Percentiles rank a stretch among this genome's conserved stretches.
phyloP scores from a whole-genome alignment of 1,140 invertebrate species.

The Monochamus saltuarius region DNA sequence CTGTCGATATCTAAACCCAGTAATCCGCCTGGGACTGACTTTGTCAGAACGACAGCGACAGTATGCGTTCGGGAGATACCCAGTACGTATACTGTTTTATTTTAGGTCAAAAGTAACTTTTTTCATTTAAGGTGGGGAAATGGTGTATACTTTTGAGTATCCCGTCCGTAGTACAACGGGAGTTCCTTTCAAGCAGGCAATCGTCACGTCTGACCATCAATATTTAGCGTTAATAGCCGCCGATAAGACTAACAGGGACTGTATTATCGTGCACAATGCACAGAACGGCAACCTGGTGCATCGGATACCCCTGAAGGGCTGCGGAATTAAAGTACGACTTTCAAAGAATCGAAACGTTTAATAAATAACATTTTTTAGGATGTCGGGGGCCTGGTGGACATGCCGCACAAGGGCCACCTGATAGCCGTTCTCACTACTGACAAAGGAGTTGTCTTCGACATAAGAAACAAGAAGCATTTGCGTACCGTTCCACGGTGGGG shows the following conservation, averaged over 20 bases:
- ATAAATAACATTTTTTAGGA: constrained; percentile 55
- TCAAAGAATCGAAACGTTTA: background rate
- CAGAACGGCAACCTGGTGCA: constrained; percentile 78
- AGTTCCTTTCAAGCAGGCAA: constrained; percentile 67
- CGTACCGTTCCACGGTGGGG: constrained; percentile 80
- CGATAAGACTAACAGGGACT: constrained; percentile 82
- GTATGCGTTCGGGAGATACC: constrained; percentile 70
- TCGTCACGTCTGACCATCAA: constrained; percentile 78
- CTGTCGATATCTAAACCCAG: constrained; percentile 78
- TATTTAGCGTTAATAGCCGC: constrained; percentile 76
- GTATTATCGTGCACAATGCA: constrained; percentile 79
- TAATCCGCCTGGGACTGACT: constrained; percentile 60
- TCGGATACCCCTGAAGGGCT: constrained; percentile 69
- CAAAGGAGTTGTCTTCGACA: constrained; percentile 84
- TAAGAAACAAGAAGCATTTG: constrained; percentile 75
- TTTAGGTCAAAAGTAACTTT: background rate
- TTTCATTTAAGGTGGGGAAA: constrained; percentile 64
- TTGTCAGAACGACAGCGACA: constrained; percentile 63
- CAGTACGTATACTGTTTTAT: constrained; percentile 53
- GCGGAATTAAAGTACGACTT: constrained; percentile 62
- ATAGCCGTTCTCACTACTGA: constrained; percentile 87
- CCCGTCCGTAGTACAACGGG: constrained; percentile 67
- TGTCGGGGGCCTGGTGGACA: constrained; percentile 67
- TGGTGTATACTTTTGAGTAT: constrained; percentile 79
- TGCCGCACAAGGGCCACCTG: constrained; percentile 80